phyloP scores from a whole-genome alignment of 2,113 vertebrate species.

The zebrafish (Danio rerio) region DNA sequence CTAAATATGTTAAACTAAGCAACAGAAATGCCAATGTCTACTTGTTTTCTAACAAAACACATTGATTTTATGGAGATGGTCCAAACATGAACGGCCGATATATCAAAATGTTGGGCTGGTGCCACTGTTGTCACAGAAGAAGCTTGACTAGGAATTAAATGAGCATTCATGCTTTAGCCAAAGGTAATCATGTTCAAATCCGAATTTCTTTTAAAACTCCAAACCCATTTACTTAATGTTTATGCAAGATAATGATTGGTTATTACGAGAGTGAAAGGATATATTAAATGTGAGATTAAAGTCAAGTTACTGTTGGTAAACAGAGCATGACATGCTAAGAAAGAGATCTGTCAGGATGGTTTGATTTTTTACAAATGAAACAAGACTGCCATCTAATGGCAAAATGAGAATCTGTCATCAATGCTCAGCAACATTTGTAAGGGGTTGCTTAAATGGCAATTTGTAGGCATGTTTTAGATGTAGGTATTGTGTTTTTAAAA shows the following conservation, averaged over 20 bases:
- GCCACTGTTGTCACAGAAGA: constrained; percentile 22
- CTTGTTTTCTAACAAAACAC: background rate
- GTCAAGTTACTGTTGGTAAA: constrained; percentile 5
- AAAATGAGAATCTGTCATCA: background rate
- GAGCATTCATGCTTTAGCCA: background rate
- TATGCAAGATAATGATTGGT: background rate
- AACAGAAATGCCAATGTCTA: background rate
- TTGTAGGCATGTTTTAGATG: no score
- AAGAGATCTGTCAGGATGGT: background rate
- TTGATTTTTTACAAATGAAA: constrained; percentile 50
- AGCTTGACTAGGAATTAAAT: constrained; percentile 4
- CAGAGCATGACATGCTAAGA: background rate
- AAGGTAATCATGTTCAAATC: background rate
- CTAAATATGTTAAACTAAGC: background rate
- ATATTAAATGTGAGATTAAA: background rate
- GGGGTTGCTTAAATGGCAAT: background rate
- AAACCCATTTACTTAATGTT: constrained; percentile 14
- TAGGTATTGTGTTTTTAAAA: no score
- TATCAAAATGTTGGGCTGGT: background rate
- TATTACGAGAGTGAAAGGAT: background rate
- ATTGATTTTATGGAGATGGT: background rate
- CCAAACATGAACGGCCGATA: constrained; percentile 1
- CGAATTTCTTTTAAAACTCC: background rate
- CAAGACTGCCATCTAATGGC: constrained; percentile 70
- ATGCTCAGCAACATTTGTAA: background rate